Evolutionary conservation across 2,797 vertebrate species (phyloP).

Genomic region (Semotilus atromaculatus): DNA sequence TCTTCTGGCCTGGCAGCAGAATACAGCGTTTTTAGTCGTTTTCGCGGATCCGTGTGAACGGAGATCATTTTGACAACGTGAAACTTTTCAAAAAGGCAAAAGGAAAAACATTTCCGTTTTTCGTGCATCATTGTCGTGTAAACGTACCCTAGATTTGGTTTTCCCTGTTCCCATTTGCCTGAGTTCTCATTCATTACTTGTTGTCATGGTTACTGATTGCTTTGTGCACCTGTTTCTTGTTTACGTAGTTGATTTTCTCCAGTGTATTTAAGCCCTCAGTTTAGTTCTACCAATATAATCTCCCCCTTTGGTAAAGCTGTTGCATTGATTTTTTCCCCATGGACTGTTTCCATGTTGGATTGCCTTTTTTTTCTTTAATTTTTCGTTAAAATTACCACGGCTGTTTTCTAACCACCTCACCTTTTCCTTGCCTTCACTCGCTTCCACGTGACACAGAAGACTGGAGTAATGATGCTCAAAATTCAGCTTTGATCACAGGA

Average conservation of each 20-base stretch:
- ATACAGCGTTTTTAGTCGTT: no score
- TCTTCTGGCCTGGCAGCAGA: no score
- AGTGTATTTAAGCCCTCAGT: not conserved
- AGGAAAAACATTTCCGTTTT: not conserved
- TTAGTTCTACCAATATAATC: not conserved
- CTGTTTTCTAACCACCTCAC: not conserved
- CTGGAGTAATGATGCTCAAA: not conserved
- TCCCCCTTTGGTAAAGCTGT: not conserved
- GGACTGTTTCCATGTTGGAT: not conserved
- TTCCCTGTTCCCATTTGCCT: not conserved
- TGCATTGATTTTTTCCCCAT: not conserved
- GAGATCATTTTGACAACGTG: no score
- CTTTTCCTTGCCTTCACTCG: not conserved
- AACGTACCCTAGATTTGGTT: not conserved
- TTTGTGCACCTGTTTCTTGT: not conserved
- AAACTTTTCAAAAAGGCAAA: not conserved
- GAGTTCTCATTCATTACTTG: not conserved
- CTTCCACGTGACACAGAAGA: not conserved
- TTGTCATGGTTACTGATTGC: not conserved
- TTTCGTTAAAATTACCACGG: not conserved
- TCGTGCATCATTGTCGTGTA: not conserved
- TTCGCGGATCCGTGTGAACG: no score
- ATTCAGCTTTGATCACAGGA: not conserved
- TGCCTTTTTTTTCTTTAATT: not conserved
- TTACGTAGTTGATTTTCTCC: not conserved